These are phyloP conservation scores for Sebastolobus altivelis DNA, from an alignment of 2,797 vertebrate species.

Conservation along the genomic window DNA sequence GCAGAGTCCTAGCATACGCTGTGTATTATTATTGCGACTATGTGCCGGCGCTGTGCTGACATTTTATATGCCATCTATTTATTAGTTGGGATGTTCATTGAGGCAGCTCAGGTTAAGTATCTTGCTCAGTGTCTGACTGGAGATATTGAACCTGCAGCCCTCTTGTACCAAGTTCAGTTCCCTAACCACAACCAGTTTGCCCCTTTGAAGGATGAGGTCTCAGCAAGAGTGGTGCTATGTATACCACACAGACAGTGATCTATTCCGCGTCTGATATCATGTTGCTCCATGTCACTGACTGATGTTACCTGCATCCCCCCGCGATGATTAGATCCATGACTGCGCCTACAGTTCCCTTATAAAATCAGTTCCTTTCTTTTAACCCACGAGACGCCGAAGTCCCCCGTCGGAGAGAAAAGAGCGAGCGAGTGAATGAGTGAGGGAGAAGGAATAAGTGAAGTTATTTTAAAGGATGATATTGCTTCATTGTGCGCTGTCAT, in stretches of 20 bases:
- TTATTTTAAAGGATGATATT: slow-evolving; percentile 77
- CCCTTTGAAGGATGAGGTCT: slow-evolving; percentile 85
- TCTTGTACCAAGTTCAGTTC: slow-evolving; percentile 87
- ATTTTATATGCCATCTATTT: slow-evolving; percentile 86
- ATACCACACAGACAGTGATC: slow-evolving; percentile 82
- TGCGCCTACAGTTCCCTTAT: slow-evolving; percentile 80
- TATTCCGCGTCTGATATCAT: slow-evolving; percentile 84
- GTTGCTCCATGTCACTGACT: slow-evolving; percentile 86
- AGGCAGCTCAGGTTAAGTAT: slow-evolving; percentile 87
- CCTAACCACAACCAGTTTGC: slow-evolving; percentile 87
- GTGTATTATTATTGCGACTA: slow-evolving; percentile 58
- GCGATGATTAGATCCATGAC: slow-evolving; percentile 84
- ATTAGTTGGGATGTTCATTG: slow-evolving; percentile 85
- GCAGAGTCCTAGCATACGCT: slow-evolving; percentile 10
- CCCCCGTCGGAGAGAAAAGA: slow-evolving; percentile 26
- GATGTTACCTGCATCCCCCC: slow-evolving; percentile 81
- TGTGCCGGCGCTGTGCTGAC: slow-evolving; percentile 72
- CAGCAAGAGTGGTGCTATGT: slow-evolving; percentile 78
- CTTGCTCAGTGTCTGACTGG: slow-evolving; percentile 83
- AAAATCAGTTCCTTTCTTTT: slow-evolving; percentile 81
- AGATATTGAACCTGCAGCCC: slow-evolving; percentile 86
- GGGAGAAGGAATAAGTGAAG: slow-evolving; percentile 49
- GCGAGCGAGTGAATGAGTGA: slow-evolving; percentile 36
- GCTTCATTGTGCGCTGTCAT: slow-evolving; percentile 68
- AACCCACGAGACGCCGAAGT: slow-evolving; percentile 62